phyloP scores from a whole-genome alignment of 2,113 vertebrate species.

The Micromys minutus region DNA sequence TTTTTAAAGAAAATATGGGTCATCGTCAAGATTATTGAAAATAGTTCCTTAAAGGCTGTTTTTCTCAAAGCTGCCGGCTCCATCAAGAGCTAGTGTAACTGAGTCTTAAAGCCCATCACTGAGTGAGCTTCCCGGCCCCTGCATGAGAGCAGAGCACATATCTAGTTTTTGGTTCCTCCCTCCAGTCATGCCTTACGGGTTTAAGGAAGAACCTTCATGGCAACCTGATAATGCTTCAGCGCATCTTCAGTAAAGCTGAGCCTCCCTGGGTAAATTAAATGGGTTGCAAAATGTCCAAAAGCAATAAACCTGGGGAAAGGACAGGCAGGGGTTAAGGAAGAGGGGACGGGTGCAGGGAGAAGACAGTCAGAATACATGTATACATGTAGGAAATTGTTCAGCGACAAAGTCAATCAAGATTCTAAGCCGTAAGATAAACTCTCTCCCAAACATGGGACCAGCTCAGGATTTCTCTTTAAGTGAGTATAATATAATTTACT shows the following conservation, averaged over 20 bases:
- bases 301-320: neutral
- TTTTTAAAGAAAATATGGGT: neutral
- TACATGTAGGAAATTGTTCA: neutral
- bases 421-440: neutral
- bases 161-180: neutral
- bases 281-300: neutral
- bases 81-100: neutral
- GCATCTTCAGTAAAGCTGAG: neutral
- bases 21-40: neutral
- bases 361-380: neutral
- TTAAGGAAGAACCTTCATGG: neutral
- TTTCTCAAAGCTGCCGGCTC: neutral
- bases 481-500: neutral
- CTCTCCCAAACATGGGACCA: neutral
- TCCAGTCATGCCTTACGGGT: neutral
- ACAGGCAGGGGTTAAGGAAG: neutral
- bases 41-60: neutral
- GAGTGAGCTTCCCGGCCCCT: neutral
- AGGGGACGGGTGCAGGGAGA: too few species aligned
- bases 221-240: neutral
- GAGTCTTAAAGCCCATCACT: neutral
- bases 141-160: neutral
- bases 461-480: neutral
- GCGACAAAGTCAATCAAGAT: neutral
- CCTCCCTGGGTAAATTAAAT: neutral